Conservation (phyloP, 2,113 vertebrate species). For the Martes martes region DNA sequence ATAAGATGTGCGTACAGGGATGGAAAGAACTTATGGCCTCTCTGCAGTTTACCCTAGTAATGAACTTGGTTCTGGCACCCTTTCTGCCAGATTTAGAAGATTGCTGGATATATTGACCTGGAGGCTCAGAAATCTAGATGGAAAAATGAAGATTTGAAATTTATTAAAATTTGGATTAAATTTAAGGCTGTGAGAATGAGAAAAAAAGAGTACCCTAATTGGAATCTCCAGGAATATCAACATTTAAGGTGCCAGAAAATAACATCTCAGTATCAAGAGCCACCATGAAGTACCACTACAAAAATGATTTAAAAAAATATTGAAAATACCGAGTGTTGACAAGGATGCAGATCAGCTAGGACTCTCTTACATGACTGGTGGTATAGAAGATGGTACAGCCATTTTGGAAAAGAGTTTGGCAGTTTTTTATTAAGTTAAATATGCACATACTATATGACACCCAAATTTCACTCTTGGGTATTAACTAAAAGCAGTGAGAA, state of each 20-base stretch:
- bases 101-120: not conserved
- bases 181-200: not conserved
- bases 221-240: not conserved
- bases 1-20: not conserved
- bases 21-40: not conserved
- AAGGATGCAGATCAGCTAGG: not conserved
- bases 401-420: not conserved
- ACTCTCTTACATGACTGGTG: not conserved
- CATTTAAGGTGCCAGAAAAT: not conserved
- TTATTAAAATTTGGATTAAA: not conserved
- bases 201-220: not conserved
- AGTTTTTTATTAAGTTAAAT: not conserved
- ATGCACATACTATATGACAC: not conserved
- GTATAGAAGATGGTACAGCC: not conserved
- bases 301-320: not conserved
- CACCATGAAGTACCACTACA: not conserved
- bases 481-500: not conserved
- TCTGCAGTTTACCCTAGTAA: not conserved
- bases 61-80: not conserved
- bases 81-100: not conserved
- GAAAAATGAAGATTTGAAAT: not conserved
- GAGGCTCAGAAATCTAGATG: not conserved
- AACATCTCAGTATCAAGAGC: not conserved
- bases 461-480: not conserved
- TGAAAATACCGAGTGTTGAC: not conserved